Base-by-base conservation (phyloP, 2,888 invertebrate species). In the Hypomecis atomaria region DNA sequence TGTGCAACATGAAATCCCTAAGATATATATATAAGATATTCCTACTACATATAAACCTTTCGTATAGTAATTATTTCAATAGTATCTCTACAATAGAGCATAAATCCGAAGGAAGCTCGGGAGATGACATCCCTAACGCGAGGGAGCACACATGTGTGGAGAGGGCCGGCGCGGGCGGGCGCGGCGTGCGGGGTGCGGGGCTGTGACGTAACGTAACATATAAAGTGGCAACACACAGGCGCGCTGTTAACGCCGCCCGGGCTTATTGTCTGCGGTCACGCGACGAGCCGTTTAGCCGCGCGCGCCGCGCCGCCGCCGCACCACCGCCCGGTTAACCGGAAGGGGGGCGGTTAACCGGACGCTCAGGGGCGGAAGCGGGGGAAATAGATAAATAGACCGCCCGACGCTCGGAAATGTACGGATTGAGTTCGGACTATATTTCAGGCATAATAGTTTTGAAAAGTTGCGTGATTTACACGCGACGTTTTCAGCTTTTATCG, bases 211-310 rank as follows among this genome's bases (percentile, higher is more conserved):
- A 89, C 90, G 90, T 87, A 87, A 89, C 90, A 83, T 90, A 91
- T 90, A 91, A 91, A 92, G 91, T 91, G 92, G 90, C 88, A 92
- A 91, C 92, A 91, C 90, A 90, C 89, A 91, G 89, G 89, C 92
- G 90, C 90, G 91, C 90, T 89, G 90, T 90, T 90, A 90, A 90
- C 92, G 90, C 90, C 88, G 88, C 83, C 87, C 88, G 89, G 90
- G 90, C 92, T 92, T 91, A 92, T 92, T 92, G 92, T 92, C 92
- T 92, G 92, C 91, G 92, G 92, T 92, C 92, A 92, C 92, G 92
- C 92, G 91, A 92, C 92, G 91, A 92, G 91, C 92, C 91, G 92
- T 92, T 92, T 92, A 92, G 92, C 91, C 91, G 91, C 87, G 88
- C 87, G 84, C 88, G 85, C 87, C 84, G 84, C 85, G 82, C 84